These are phyloP conservation scores for Suricata suricatta DNA, from an alignment of 2,113 vertebrate species.

Conservation along the genomic window DNA sequence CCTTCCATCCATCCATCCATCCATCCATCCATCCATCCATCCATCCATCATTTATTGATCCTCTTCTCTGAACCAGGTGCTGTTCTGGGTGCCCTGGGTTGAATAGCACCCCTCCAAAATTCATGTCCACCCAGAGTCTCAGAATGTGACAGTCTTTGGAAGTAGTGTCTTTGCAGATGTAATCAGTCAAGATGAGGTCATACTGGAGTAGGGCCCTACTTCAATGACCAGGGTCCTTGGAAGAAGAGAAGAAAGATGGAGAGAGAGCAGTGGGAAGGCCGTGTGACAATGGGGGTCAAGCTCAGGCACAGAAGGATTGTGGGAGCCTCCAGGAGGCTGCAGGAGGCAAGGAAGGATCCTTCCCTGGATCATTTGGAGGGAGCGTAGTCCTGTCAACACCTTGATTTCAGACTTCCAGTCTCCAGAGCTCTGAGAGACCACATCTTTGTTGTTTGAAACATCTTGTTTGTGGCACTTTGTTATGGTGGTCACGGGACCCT, in stretches of 20 bases:
- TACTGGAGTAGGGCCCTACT: too few relatives aligned
- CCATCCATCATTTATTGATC: not conserved
- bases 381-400: not conserved
- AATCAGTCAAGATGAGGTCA: not conserved
- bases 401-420: not conserved
- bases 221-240: not conserved
- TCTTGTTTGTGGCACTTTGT: not conserved
- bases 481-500: rapidly evolving
- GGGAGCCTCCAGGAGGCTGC: not conserved
- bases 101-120: not conserved
- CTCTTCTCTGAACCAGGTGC: not conserved
- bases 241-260: not conserved
- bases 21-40: too few relatives aligned
- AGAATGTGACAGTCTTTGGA: not conserved
- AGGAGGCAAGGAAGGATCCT: too few relatives aligned
- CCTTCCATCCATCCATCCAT: too few relatives aligned
- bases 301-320: too few relatives aligned
- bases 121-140: too few relatives aligned
- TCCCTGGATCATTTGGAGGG: rapidly evolving
- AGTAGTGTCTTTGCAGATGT: not conserved
- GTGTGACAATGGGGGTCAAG: not conserved
- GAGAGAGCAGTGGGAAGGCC: not conserved
- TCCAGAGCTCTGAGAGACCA: not conserved
- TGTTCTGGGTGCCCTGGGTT: too few relatives aligned
- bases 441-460: not conserved